Conservation (phyloP, 2,888 invertebrate species). For the Seira sanloemensis region DNA sequence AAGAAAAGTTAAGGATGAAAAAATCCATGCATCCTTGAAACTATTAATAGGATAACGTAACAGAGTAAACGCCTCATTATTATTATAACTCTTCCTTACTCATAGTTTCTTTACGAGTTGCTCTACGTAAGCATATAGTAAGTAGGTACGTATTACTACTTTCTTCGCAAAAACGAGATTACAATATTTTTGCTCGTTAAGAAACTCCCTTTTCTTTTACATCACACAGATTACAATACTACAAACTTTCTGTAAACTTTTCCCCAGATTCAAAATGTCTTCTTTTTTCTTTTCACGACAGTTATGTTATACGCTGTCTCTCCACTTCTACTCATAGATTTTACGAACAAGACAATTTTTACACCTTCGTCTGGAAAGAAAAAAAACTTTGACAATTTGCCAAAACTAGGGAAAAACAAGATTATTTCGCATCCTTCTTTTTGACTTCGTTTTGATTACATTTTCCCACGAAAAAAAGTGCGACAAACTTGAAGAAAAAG, state of each 20-base stretch:
- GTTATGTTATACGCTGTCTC: background rate
- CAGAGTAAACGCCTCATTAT: too few relatives aligned
- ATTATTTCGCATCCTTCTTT: background rate
- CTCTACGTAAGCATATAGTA: too few relatives aligned
- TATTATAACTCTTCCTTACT: too few relatives aligned
- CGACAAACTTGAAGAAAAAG: background rate
- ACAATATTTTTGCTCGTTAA: background rate
- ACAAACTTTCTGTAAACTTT: too few relatives aligned
- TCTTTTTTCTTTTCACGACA: background rate
- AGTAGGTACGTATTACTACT: background rate
- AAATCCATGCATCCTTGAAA: too few relatives aligned
- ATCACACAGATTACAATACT: background rate
- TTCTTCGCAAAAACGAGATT: background rate
- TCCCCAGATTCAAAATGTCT: background rate
- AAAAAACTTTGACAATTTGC: conserved; percentile 50
- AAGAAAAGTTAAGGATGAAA: too few relatives aligned
- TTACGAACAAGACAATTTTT: background rate
- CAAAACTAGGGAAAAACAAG: conserved; percentile 33
- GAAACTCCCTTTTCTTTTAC: background rate
- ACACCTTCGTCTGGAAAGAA: background rate
- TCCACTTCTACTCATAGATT: too few relatives aligned
- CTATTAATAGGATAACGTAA: too few relatives aligned
- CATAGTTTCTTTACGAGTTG: too few relatives aligned
- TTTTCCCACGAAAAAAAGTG: background rate
- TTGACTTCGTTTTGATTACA: background rate